Evolutionary conservation across 2,113 vertebrate species (phyloP).

Genomic region (Cavia porcellus): DNA sequence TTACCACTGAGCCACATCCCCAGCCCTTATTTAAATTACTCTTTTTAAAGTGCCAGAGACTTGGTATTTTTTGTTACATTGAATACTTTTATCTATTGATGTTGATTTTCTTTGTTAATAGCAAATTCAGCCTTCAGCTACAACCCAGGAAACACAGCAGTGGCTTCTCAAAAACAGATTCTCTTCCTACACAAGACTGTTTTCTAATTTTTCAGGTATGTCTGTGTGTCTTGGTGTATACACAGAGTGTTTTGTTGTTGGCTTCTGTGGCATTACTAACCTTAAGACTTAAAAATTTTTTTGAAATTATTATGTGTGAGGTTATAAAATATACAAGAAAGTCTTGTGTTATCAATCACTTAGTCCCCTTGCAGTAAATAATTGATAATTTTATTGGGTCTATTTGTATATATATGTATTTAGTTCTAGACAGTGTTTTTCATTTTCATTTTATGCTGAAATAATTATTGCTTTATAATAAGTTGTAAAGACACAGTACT

Average conservation of each 20-base stretch:
- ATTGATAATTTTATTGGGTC: background rate
- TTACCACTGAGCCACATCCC: background rate
- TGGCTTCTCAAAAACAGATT: slow-evolving; percentile 97
- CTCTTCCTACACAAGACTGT: slow-evolving; percentile 93
- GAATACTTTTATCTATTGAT: background rate
- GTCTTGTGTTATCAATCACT: background rate
- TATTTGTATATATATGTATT: too few relatives aligned
- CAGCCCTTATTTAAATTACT: background rate
- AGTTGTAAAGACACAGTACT: background rate
- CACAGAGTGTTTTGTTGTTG: background rate
- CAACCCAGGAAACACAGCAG: slow-evolving; percentile 95
- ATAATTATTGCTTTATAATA: background rate
- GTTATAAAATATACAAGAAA: background rate
- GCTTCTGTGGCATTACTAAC: background rate
- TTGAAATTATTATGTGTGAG: background rate
- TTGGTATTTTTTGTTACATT: background rate
- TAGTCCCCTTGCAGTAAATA: background rate
- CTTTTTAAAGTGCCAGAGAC: background rate
- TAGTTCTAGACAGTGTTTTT: background rate
- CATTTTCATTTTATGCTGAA: slow-evolving; percentile 17
- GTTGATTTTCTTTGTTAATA: slow-evolving; percentile 56
- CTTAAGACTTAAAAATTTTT: background rate
- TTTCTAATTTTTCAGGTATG: slow-evolving; percentile 97
- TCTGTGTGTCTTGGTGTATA: background rate
- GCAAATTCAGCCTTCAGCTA: slow-evolving; percentile 95